phyloP scores from a whole-genome alignment of 2,113 vertebrate species.

The Symphodus melops region DNA sequence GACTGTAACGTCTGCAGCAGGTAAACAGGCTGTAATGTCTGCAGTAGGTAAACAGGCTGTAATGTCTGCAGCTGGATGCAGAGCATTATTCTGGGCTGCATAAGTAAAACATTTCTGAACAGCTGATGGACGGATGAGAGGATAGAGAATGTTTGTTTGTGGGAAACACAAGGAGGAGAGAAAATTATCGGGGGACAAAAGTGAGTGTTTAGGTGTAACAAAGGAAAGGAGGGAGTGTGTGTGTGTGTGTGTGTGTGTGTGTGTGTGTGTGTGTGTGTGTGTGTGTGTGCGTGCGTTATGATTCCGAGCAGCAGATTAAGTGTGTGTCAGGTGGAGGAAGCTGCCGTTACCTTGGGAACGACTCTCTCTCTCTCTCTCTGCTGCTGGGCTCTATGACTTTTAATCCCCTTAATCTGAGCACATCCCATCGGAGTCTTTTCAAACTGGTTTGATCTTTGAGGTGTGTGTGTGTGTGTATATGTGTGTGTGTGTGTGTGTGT shows the following conservation, averaged over 20 bases:
- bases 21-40: too few relatives aligned
- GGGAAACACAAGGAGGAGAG: neutral
- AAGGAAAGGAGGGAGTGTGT: neutral
- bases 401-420: conserved; percentile 75
- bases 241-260: neutral
- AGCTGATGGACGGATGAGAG: neutral
- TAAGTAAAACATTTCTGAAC: too few relatives aligned
- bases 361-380: conserved; percentile 31
- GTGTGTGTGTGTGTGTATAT: too few relatives aligned
- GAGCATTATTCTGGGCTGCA: too few relatives aligned
- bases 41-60: too few relatives aligned
- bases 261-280: conserved; percentile 26
- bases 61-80: too few relatives aligned
- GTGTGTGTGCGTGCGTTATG: neutral
- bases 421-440: conserved; percentile 55
- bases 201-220: neutral
- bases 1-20: too few relatives aligned
- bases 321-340: conserved; percentile 59
- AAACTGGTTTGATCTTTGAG: conserved; percentile 48
- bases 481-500: neutral
- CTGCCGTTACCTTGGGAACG: conserved; percentile 63
- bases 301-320: conserved; percentile 48
- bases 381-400: conserved; percentile 64
- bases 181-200: neutral
- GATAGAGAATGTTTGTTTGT: neutral